Base-by-base conservation (phyloP, 1,140 invertebrate genomes). In the Leptestheria dahalacensis region DNA sequence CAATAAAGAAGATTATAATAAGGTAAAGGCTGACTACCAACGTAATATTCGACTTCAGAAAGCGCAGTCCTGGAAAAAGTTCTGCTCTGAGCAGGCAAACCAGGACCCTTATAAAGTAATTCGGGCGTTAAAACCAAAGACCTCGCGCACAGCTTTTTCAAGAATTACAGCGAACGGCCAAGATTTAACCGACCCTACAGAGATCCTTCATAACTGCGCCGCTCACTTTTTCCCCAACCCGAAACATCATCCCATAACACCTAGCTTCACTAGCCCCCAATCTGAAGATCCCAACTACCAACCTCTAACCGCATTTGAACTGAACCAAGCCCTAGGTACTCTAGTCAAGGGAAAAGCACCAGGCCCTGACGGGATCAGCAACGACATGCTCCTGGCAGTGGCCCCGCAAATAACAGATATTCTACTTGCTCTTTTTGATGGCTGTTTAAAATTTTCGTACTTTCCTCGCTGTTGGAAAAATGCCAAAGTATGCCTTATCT, bases 331-430 rank as follows among this genome's bases (percentile, higher is more conserved):
- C 20, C 51, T 26, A n/a, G 18, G 26, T 15, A 26, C 20, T n/a
- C n/a, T 53, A 25, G 26, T 24, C 20, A 53, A 53, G 11, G 64
- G 64, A 33, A 70, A 69, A 65, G 65, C 68, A 1, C 66, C 69
- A 11, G 70, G 71, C 0, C 48, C 52, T 4, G 70, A 72, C 29
- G 21, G 24, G 0, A 70, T 72, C 3, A 53, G 65, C 20, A 68
- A 68, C 33, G 63, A 67, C 47, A 25, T 67, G 1, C 29, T 73
- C 0, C 72, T 70, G 64, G 65, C 70, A 12, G 49, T 73, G 3
- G 61, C 65, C n/a, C 62, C 68, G 61, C 63, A 64, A 10, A 29
- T 66, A 21, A 64, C 67, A 0, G 65, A 68, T 18, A 15, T 9
- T 59, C 33, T 71, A 18, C 65, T 57, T 1, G 54, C 68, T 29